Evolutionary conservation across 2,888 invertebrate species (phyloP).

Genomic region (Malthinus seriepunctatus): DNA sequence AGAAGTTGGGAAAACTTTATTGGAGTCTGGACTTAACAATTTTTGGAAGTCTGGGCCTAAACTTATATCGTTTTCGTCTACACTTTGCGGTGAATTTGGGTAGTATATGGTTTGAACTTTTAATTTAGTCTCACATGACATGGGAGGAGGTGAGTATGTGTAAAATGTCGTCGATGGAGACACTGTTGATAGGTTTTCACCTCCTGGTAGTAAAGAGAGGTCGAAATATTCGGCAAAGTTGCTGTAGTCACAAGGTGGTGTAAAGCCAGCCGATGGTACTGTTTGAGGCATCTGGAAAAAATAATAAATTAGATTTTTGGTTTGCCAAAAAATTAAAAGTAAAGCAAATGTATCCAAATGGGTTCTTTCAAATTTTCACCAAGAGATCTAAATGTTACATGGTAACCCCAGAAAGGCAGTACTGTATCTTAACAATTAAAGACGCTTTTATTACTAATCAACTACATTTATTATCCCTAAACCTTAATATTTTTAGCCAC

Average conservation of each 20-base stretch:
- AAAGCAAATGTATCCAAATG: no score
- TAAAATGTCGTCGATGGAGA: slow-evolving; percentile 56
- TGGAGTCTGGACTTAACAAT: slow-evolving; percentile 42
- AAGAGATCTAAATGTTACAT: no score
- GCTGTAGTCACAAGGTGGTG: slow-evolving; percentile 70
- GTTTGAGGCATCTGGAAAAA: slow-evolving; percentile 79
- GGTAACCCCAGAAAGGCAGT: no score
- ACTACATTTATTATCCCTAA: no score
- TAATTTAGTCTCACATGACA: slow-evolving; percentile 52
- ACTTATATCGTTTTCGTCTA: slow-evolving; percentile 42
- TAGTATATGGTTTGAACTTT: slow-evolving; percentile 50
- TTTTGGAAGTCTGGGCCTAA: slow-evolving; percentile 52
- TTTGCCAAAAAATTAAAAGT: no score
- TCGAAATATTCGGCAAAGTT: slow-evolving; percentile 69
- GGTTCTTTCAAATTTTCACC: no score
- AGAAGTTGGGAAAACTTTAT: slow-evolving; percentile 18
- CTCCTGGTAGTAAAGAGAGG: slow-evolving; percentile 71
- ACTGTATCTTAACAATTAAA: no score
- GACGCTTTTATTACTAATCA: no score
- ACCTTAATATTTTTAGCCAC: no score
- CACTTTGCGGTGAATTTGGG: slow-evolving; percentile 42
- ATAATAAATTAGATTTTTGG: slow-evolving; percentile 17
- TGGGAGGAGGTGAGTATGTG: slow-evolving; percentile 51
- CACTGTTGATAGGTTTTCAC: slow-evolving; percentile 56
- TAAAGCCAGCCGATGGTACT: slow-evolving; percentile 76